Percentiles rank a stretch among this genome's conserved stretches.
Evolutionary conservation across 1,140 invertebrate species (phyloP).

Genomic region (Bombus balteatus): DNA sequence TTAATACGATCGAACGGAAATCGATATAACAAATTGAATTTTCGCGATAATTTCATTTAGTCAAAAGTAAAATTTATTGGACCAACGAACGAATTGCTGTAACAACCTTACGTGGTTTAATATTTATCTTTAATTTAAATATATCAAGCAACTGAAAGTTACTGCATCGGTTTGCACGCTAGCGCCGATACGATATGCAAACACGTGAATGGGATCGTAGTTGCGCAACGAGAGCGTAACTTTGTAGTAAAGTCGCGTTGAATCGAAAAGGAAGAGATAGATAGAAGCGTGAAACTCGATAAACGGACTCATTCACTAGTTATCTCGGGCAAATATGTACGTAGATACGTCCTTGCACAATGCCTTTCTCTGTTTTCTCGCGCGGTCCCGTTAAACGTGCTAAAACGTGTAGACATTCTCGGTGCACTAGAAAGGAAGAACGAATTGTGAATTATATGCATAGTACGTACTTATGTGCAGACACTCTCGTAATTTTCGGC

Average conservation of each 20-base stretch:
- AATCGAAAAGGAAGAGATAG: conserved; percentile 47
- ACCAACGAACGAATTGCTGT: too few species aligned
- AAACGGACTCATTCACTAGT: conserved; percentile 77
- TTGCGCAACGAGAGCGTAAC: conserved; percentile 17
- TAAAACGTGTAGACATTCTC: neutral
- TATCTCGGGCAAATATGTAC: conserved; percentile 76
- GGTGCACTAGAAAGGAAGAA: neutral
- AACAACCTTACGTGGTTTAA: neutral
- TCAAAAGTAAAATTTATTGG: too few species aligned
- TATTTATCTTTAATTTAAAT: neutral
- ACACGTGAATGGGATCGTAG: conserved; percentile 1
- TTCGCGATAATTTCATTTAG: too few species aligned
- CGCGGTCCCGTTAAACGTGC: neutral
- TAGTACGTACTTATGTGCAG: too few species aligned
- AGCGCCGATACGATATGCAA: neutral
- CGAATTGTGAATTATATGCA: fast-evolving
- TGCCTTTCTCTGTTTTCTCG: conserved; percentile 49
- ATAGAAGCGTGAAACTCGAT: conserved; percentile 74
- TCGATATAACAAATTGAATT: too few species aligned
- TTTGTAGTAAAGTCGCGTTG: conserved; percentile 5
- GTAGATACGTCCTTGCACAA: conserved; percentile 58
- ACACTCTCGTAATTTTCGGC: too few species aligned
- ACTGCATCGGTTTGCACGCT: too few species aligned
- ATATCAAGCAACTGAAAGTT: neutral
- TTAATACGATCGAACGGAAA: too few species aligned